Evolutionary conservation across 2,797 vertebrate genomes (phyloP).

Genomic region (Acestrorhynchus altus): DNA sequence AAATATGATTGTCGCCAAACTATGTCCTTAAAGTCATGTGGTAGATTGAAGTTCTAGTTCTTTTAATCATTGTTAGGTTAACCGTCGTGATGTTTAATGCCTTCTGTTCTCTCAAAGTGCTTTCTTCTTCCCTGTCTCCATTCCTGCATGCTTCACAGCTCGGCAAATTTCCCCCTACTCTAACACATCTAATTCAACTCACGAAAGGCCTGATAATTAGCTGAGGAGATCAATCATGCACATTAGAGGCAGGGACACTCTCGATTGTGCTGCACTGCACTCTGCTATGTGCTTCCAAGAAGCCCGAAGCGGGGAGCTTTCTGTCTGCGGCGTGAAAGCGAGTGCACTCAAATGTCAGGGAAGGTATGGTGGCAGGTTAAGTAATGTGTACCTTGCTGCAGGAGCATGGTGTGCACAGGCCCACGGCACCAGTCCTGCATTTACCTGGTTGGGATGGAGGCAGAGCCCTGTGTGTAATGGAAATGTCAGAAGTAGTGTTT

Average conservation of each 20-base stretch:
- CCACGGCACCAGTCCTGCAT: slow-evolving; percentile 16
- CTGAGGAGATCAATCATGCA: background rate
- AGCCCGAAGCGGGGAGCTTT: background rate
- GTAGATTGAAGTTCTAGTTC: background rate
- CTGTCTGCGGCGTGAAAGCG: background rate
- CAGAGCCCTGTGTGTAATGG: slow-evolving; percentile 65
- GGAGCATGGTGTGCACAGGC: background rate
- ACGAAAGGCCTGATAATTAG: background rate
- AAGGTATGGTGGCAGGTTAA: slow-evolving; percentile 47
- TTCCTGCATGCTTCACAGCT: background rate
- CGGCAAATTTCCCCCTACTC: background rate
- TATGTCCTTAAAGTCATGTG: too few relatives aligned
- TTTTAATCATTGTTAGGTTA: background rate
- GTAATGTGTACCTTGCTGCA: slow-evolving; percentile 46
- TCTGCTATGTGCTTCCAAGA: background rate
- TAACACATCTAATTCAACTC: background rate
- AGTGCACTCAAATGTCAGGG: slow-evolving; percentile 33
- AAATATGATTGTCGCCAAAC: too few relatives aligned
- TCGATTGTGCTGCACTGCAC: background rate
- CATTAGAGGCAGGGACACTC: background rate
- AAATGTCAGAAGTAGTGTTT: slow-evolving; percentile 62
- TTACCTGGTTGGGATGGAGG: slow-evolving; percentile 57
- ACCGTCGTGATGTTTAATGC: background rate
- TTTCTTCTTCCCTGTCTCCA: background rate
- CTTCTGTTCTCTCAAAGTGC: background rate